Percentiles rank a stretch among this genome's conserved stretches.
Evolutionary conservation across 2,797 vertebrate species (phyloP).

Genomic region (Ambastaia sidthimunki): DNA sequence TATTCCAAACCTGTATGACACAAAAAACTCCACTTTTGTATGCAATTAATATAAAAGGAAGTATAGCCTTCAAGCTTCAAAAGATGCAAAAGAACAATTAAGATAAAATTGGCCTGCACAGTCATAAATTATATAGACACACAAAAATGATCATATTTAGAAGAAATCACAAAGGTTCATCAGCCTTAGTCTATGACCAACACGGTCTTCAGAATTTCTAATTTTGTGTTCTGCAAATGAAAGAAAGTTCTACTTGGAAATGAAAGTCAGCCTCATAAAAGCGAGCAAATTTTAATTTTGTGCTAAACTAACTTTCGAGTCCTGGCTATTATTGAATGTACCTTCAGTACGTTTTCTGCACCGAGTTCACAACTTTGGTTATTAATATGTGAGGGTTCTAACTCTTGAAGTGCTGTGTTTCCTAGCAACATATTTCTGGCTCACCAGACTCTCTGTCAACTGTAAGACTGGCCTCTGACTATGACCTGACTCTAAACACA

Average conservation of each 20-base stretch:
- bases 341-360: constrained; percentile 26
- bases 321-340: constrained; percentile 22
- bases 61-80: neutral
- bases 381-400: constrained; percentile 50
- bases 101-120: no score
- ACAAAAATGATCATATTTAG: no score
- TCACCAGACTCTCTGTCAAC: constrained; percentile 24
- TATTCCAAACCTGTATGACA: neutral
- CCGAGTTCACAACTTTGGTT: constrained; percentile 45
- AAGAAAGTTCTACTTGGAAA: neutral
- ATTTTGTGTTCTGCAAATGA: neutral
- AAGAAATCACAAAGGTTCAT: no score
- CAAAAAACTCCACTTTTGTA: neutral
- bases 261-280: neutral
- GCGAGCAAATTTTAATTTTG: neutral
- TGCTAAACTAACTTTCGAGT: neutral
- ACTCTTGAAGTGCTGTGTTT: constrained; percentile 47
- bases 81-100: neutral
- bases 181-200: neutral
- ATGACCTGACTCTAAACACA: constrained; percentile 42
- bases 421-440: constrained; percentile 56
- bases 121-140: no score
- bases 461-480: constrained; percentile 39
- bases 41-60: neutral
- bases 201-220: neutral